phyloP scores from a whole-genome alignment of 2,797 vertebrate genomes.

The Bucorvus abyssinicus region DNA sequence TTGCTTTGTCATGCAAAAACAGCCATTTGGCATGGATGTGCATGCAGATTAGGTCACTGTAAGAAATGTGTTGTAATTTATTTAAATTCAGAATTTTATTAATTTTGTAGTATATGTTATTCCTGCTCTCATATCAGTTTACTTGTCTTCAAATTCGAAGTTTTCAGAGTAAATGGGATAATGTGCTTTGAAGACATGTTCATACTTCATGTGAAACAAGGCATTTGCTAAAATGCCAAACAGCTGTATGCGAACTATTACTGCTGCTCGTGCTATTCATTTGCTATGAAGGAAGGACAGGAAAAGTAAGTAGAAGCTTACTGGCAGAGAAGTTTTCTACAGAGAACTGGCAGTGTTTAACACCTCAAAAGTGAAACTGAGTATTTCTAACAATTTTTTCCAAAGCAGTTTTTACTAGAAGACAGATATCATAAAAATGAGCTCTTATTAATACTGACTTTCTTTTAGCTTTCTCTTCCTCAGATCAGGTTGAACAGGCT shows the following conservation, averaged over 20 bases:
- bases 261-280: background rate
- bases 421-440: background rate
- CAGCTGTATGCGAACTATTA: background rate
- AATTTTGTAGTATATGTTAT: background rate
- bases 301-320: background rate
- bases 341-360: background rate
- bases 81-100: background rate
- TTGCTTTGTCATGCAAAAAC: background rate
- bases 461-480: slow-evolving; percentile 87
- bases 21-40: background rate
- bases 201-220: background rate
- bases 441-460: slow-evolving; percentile 61
- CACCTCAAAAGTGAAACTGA: background rate
- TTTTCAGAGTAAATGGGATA: background rate
- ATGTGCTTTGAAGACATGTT: background rate
- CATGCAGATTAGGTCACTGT: background rate
- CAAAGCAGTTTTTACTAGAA: background rate
- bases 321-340: no score
- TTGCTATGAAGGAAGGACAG: background rate
- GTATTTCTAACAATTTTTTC: background rate
- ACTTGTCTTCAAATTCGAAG: slow-evolving; percentile 36
- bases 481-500: slow-evolving; percentile 97
- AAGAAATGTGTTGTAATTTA: background rate
- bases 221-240: background rate
- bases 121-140: background rate